Base-by-base conservation (phyloP, 2,888 invertebrate genomes). In the Drosophila stalkeri region DNA sequence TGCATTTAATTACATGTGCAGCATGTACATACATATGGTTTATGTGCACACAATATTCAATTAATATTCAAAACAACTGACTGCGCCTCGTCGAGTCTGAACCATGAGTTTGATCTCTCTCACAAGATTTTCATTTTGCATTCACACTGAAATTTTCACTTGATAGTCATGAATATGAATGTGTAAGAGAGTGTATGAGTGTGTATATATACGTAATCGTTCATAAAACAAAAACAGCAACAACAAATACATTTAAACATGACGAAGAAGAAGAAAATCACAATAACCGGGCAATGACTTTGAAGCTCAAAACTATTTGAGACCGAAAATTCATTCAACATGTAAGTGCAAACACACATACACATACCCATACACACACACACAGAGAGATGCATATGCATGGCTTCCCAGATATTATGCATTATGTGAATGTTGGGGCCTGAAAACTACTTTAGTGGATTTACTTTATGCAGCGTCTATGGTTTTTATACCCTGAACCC, bases 101-200 rank as follows among this genome's bases (percentile, higher is more conserved):
- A 27, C 27, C 72, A 64, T 18, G 33, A 23, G 33, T 20, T 56
- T 33, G 52, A 41, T 37, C 51, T 64, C 60, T 65, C 61, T 56
- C 71, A 78, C 61, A 62, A 57, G 68, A 82, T 82, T 82, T 83
- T 88, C 86, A 83, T 82, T 88, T 80, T 77, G 80, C 82, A 80
- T 86, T 80, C 86, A 82, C 89, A 77, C 77, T 77, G 73, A 76
- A 88, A 49, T 81, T 82, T 80, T 71, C 70, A 74, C 74, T 61
- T 73, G 68, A 75, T 86, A 78, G 70, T 80, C 68, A 86, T 64
- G 64, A 56, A 55, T 69, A 46, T 47, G 27, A 47, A 47, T 64
- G 51, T 71, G 31, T 47, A 18, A 49, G 51, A 46, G 31, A 37
- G 44, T 62, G 51, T 61, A 23, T 46, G 41, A 37, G 35, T 68